Conservation (phyloP, 1,140 invertebrate species). For the Zophobas morio region DNA sequence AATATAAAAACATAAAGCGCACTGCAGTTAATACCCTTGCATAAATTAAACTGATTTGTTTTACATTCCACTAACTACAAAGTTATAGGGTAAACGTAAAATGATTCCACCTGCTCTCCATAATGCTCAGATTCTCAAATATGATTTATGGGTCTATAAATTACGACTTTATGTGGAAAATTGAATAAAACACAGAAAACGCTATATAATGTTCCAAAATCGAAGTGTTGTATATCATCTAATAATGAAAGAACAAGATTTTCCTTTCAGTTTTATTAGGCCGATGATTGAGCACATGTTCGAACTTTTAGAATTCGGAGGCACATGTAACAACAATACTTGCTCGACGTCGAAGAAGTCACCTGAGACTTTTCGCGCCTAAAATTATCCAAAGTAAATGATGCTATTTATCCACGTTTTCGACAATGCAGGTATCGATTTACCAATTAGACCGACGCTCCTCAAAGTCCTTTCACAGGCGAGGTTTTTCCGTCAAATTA, state of each 20-base stretch:
- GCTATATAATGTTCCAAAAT: slow-evolving; percentile 18
- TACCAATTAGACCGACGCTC: slow-evolving; percentile 1
- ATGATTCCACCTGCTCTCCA: slow-evolving; percentile 39
- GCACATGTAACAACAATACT: slow-evolving; percentile 2
- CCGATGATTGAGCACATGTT: slow-evolving; percentile 19
- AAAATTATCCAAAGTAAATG: slow-evolving; percentile 3
- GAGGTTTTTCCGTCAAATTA: background rate
- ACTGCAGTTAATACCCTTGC: slow-evolving; percentile 22
- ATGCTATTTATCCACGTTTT: slow-evolving; percentile 2
- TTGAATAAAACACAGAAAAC: slow-evolving; percentile 37
- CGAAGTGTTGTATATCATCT: slow-evolving; percentile 37
- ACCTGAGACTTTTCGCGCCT: background rate
- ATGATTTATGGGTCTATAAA: slow-evolving; percentile 36
- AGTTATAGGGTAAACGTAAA: slow-evolving; percentile 42
- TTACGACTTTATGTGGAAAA: slow-evolving; percentile 35
- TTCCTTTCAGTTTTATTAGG: slow-evolving; percentile 33
- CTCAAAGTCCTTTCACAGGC: background rate
- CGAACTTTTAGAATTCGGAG: slow-evolving; percentile 18
- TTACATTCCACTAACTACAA: slow-evolving; percentile 37
- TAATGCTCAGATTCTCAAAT: slow-evolving; percentile 33
- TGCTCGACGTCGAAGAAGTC: background rate
- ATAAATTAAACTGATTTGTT: slow-evolving; percentile 42
- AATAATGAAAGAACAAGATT: slow-evolving; percentile 34
- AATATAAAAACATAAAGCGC: slow-evolving; percentile 24
- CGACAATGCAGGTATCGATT: background rate